Evolutionary conservation across 2,888 invertebrate genomes (phyloP), one percentile per base, ranked within the genome.

Genomic region (Leptopilina myrica): DNA sequence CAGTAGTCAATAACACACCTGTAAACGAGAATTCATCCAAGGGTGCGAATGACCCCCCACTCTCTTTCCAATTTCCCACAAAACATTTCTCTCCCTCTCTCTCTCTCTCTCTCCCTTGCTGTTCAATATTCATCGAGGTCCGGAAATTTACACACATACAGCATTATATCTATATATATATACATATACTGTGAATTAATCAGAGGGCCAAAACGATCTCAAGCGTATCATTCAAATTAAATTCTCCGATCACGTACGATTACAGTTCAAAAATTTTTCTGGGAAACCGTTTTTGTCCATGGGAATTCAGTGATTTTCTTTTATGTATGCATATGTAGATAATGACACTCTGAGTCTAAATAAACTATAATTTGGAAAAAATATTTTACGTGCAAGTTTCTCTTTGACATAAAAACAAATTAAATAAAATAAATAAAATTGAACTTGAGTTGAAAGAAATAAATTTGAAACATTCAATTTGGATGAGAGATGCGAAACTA

Each of bases 1-100:
- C 12, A 12, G 82, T 84, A 80, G 82, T 78, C 77, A 84, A n/a
- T n/a, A 87, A 88, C 90, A 88, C 90, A 90, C 90, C 90, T 90
- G 90, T 90, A 90, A 87, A 87, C 80, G 81, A 78, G 79, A 81
- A 80, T 81, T 80, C 79, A 79, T 59, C 40, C 76, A 62, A 79
- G 81, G 82, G 81, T 76, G 79, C 43, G 43, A 43, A 49, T 49
- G 78, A 66, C 81, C 79, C 76, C 80, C 76, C 80, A 76, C 73
- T 73, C 53, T 79, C 79, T 76, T 81, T 81, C 80, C 75, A 62
- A 78, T 82, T 83, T 82, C 82, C 83, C 82, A 82, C 83, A 81
- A 82, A 80, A 82, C 78, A 11, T 26, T 80, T 12, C 33, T 49
- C 49, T 49, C 49, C 12, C 81, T 82, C 79, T 20, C 49, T 81